Evolutionary conservation across 2,888 invertebrate genomes (phyloP).

Genomic region (Drosophila paranaensis): DNA sequence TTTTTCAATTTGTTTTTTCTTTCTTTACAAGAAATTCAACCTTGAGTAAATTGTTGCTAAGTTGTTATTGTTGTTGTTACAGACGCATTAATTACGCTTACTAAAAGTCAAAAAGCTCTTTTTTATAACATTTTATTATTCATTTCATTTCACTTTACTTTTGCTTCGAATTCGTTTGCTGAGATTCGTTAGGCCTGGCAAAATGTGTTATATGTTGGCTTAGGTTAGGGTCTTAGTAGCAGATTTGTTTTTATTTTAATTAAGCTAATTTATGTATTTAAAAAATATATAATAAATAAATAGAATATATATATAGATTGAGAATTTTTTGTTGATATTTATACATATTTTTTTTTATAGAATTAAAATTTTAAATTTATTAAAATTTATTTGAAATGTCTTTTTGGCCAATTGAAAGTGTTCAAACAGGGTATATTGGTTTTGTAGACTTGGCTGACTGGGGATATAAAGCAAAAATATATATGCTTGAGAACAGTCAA

Average conservation of each 20-base stretch:
- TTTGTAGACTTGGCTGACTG: too few species aligned
- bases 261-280: too few species aligned
- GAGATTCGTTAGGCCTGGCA: neutral
- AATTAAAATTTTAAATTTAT: too few species aligned
- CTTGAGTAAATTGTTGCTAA: slow-evolving; percentile 34
- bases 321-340: neutral
- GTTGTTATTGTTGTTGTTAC: slow-evolving; percentile 40
- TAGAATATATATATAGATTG: too few species aligned
- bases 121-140: slow-evolving; percentile 1
- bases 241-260: neutral
- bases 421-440: too few species aligned
- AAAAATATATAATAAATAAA: neutral
- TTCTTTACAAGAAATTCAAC: slow-evolving; percentile 46
- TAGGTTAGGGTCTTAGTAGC: slow-evolving; percentile 2
- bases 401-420: too few species aligned
- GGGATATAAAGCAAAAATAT: too few species aligned
- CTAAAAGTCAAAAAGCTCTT: slow-evolving; percentile 7
- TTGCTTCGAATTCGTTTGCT: neutral
- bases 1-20: slow-evolving; percentile 45
- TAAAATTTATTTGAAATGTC: too few species aligned
- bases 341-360: too few species aligned
- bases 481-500: too few species aligned
- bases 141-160: slow-evolving; percentile 4
- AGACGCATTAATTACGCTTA: slow-evolving; percentile 48
- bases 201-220: neutral